phyloP scores from a whole-genome alignment of 2,888 invertebrate species.

The Drosophila putrida region DNA sequence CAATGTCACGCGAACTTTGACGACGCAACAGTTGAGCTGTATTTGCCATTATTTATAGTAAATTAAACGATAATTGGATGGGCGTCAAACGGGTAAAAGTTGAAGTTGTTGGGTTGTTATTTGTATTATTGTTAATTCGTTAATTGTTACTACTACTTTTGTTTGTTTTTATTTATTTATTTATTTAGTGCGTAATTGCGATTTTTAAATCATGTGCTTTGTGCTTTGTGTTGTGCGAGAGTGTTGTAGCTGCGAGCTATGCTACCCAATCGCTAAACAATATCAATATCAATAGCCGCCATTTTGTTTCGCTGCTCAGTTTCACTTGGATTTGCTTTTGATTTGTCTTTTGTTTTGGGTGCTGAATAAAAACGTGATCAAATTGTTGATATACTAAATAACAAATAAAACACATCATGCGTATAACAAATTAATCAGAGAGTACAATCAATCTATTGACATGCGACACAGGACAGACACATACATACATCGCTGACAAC shows the following conservation, averaged over 20 bases:
- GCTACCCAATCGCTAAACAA: constrained; percentile 30
- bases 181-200: constrained; percentile 15
- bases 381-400: constrained; percentile 5
- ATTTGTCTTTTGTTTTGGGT: background rate
- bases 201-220: constrained; percentile 25
- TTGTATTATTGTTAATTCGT: constrained; percentile 1
- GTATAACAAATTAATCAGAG: constrained; percentile 11
- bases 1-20: constrained; percentile 94
- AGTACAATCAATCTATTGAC: constrained; percentile 12
- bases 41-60: constrained; percentile 96
- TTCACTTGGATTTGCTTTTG: background rate
- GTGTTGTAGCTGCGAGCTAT: constrained; percentile 32
- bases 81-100: constrained; percentile 34
- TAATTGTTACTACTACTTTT: background rate
- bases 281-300: constrained; percentile 25
- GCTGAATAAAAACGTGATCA: constrained; percentile 11
- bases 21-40: constrained; percentile 95
- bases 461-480: constrained; percentile 12
- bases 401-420: constrained; percentile 17
- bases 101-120: constrained; percentile 20
- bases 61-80: constrained; percentile 12
- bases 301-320: constrained; percentile 14
- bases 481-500: constrained; percentile 16
- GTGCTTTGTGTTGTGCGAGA: constrained; percentile 20
- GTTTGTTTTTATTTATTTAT: background rate